These are phyloP conservation scores for Leptinotarsa defecta DNA, from an alignment of 1,140 invertebrate genomes.

Conservation along the genomic window DNA sequence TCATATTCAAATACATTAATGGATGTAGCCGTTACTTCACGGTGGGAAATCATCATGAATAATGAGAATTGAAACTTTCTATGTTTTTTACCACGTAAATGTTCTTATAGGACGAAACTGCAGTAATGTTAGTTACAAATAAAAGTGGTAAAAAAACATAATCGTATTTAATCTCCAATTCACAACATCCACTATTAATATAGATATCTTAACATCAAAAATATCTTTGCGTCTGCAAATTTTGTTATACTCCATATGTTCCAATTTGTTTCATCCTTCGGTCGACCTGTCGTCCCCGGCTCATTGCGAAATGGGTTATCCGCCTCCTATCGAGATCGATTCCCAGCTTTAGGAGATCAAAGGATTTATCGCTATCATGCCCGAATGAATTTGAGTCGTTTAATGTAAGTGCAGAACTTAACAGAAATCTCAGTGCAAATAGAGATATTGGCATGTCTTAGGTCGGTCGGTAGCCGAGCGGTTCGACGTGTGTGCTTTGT, in stretches of 20 bases:
- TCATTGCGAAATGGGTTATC: neutral
- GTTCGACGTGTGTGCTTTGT: no score
- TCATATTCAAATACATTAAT: no score
- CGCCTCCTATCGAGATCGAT: neutral
- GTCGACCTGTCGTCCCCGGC: slow-evolving; percentile 1
- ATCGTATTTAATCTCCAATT: neutral
- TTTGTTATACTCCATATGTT: neutral
- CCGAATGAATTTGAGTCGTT: neutral
- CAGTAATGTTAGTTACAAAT: no score
- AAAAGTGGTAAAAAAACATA: neutral
- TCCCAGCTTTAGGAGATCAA: neutral
- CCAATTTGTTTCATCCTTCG: neutral
- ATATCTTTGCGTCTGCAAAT: neutral
- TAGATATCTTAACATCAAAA: neutral
- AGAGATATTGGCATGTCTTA: no score
- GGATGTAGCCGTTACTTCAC: no score
- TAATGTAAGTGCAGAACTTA: no score
- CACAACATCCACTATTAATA: neutral
- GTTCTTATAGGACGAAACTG: neutral
- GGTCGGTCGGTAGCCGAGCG: no score
- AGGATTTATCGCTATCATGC: slow-evolving; percentile 6
- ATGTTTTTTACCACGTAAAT: neutral
- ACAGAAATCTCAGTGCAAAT: no score
- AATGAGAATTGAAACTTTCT: neutral
- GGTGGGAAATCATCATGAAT: no score